Percentiles rank a stretch among this genome's conserved stretches.
These are phyloP conservation scores for Phoenoteleia sp. DNA, from an alignment of 2,888 invertebrate species.

Conservation along the genomic window DNA sequence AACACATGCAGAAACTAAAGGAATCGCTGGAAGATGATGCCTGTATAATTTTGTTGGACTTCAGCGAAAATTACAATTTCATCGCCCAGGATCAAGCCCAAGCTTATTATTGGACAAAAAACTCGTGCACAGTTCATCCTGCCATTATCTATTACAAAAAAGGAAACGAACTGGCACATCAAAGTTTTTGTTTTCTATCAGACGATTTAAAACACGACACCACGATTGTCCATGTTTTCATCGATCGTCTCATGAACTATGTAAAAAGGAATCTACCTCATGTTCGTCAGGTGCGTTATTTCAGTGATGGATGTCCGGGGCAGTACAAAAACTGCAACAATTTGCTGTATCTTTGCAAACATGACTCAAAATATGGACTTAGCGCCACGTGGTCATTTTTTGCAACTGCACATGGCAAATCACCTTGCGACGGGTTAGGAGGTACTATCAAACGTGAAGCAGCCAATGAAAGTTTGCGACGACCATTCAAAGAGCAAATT, in stretches of 20 bases:
- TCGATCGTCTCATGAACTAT: conserved; percentile 18
- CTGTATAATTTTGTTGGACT: conserved; percentile 40
- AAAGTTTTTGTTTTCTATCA: conserved; percentile 31
- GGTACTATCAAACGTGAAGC: conserved; percentile 9
- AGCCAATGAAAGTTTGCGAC: conserved; percentile 16
- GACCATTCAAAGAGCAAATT: conserved; percentile 7
- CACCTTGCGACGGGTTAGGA: not conserved
- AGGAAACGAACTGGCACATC: conserved; percentile 12
- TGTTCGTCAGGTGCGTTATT: conserved; percentile 19
- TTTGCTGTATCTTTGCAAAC: conserved; percentile 9
- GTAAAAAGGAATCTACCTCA: conserved; percentile 4
- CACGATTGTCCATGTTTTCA: conserved; percentile 24
- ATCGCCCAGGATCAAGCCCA: conserved; percentile 38
- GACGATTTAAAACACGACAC: conserved; percentile 48
- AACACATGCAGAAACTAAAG: conserved; percentile 22
- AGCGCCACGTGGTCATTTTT: conserved; percentile 24
- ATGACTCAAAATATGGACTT: conserved; percentile 17
- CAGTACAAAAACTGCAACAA: conserved; percentile 38
- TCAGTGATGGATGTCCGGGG: conserved; percentile 51
- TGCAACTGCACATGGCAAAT: conserved; percentile 17
- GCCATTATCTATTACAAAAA: conserved; percentile 36
- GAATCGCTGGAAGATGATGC: not conserved
- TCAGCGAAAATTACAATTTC: conserved; percentile 45
- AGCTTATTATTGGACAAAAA: conserved; percentile 48
- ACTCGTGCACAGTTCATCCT: conserved; percentile 38